Evolutionary conservation across 2,797 vertebrate genomes (phyloP), one percentile per base, ranked within the genome.

Genomic region (Moxostoma hubbsi): DNA sequence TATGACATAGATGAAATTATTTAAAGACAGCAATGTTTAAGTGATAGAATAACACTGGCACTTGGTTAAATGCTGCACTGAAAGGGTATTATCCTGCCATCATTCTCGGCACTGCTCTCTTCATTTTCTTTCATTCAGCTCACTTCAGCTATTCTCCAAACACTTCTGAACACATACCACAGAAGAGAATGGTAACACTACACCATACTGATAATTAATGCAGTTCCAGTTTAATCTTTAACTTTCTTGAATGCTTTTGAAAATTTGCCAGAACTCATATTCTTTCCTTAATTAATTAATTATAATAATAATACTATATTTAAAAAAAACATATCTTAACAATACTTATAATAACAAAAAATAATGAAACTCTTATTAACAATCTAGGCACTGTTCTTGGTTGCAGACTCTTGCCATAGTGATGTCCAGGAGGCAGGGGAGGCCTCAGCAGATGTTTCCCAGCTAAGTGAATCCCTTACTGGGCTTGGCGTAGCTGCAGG

Each of bases 381-480:
- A 45, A 62, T 58, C 55, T 75, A 36, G 36, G 36, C 36, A 36
- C 36, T 36, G 15, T 58, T 81, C 6, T 72, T 36, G 36, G 2
- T 55, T 57, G 51, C 59, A 74, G 57, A 67, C 45, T 82, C 87
- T 91, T 90, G 94, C 94, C 94, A 95, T 95, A 51, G 81, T 84
- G 83, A 82, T 24, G 78, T 80, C 15, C 62, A 73, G 62, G 53
- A 77, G 47, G 54, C 43, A 68, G 83, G 69, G 77, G 62, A 70
- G 58, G 75, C 88, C 86, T 89, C 80, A 89, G 86, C 90, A 92
- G 92, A 91, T 91, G 90, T 92, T 90, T 70, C 88, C 87, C 88
- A 88, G 86, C 86, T 92, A 86, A 91, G 79, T 76, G 83, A 90
- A 92, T 36, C 91, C 86, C 82, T 92, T 75, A 15, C 73, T 89